Base-by-base conservation (phyloP, 2,888 invertebrate species). In the Pilophorus perplexus region DNA sequence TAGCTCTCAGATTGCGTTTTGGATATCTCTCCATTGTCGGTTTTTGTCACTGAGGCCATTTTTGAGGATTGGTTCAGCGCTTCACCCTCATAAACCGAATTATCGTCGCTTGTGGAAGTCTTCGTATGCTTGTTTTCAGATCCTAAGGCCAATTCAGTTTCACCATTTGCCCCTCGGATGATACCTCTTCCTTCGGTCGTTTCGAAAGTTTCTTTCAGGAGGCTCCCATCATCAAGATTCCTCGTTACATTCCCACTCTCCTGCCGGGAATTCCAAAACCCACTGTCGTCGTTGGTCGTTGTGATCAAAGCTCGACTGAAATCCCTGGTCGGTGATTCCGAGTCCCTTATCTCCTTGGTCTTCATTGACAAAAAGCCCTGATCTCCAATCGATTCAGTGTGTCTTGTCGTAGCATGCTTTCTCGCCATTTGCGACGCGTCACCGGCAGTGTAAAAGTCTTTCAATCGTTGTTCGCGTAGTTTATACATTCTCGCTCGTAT, bases 401-500 rank as follows among this genome's bases (percentile, higher is more conserved):
- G 88, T 6, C 72, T 72, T 37, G 71, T 73, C 22, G 71, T 70
- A 64, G 66, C 68, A 48, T 72, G 75, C 40, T 71, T 72, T 46
- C 69, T 68, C 8, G 67, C 54, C 20, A 69, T 57, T 60, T 65
- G 70, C 23, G 75, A 75, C 38, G 33, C 74, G 75, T 82, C 82
- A 59, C 79, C 80, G 57, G 77, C 77, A 60, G 82, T 83, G 80
- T 90, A 90, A 72, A 89, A 85, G 77, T 86, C 85, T 75, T 85
- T 84, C 74, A 90, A 80, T 69, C 89, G 83, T 75, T 87, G 85
- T 77, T 93, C 92, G 48, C 91, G 84, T 76, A 93, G 80, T 73
- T 87, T 87, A 77, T 88, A 90, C 86, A 90, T 88, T 79, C 91
- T 86, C 48, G 89, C 83, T 69, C 93, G 85, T 74, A 93, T 92